Conservation (phyloP, 2,113 vertebrate genomes). For the Leucoraja erinaceus region DNA sequence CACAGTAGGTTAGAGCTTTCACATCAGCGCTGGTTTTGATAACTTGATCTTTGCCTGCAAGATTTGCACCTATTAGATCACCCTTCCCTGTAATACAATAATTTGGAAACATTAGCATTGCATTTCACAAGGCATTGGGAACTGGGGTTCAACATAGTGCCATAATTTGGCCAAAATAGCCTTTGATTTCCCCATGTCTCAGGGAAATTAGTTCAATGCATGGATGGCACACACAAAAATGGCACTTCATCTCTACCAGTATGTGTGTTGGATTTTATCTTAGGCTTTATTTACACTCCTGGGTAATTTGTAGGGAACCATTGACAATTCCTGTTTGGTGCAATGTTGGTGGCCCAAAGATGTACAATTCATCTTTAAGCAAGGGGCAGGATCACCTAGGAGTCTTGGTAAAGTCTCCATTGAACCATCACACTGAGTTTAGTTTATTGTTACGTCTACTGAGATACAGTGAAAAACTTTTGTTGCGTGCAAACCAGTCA, state of each 20-base stretch:
- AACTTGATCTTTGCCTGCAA: slow-evolving; percentile 81
- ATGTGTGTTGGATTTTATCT: not conserved
- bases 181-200: not conserved
- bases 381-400: not conserved
- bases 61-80: slow-evolving; percentile 85
- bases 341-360: not conserved
- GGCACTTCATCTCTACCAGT: not conserved
- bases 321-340: not conserved
- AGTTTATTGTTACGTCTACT: no score
- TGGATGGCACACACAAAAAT: not conserved
- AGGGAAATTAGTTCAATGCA: not conserved
- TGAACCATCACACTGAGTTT: not conserved
- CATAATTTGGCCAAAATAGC: not conserved
- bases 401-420: not conserved
- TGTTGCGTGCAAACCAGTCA: no score
- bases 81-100: slow-evolving; percentile 73
- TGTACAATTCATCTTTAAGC: not conserved
- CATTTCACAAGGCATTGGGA: slow-evolving; percentile 7
- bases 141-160: accelerated
- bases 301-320: not conserved
- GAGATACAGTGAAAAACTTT: no score
- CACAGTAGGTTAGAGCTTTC: slow-evolving; percentile 90
- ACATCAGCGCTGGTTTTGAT: slow-evolving; percentile 94
- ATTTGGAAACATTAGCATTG: slow-evolving; percentile 37
- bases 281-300: not conserved